These are phyloP conservation scores for Oncopodura yosiiana DNA, from an alignment of 1,140 invertebrate genomes.

Conservation along the genomic window DNA sequence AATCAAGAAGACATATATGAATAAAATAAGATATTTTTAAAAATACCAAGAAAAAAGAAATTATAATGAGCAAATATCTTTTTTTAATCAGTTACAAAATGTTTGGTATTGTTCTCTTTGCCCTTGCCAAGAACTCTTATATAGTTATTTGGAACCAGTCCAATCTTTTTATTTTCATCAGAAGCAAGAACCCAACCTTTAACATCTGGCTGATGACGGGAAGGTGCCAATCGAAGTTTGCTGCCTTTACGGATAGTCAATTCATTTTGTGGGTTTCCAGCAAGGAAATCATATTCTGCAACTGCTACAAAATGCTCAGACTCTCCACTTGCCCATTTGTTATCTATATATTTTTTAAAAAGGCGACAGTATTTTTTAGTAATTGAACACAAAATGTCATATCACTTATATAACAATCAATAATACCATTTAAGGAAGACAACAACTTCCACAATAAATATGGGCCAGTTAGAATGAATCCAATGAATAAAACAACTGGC, in stretches of 20 bases:
- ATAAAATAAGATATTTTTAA: too few species aligned
- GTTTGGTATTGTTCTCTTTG: too few species aligned
- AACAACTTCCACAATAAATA: conserved; percentile 83
- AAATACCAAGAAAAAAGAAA: too few species aligned
- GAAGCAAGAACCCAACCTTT: conserved; percentile 66
- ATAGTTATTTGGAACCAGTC: conserved; percentile 72
- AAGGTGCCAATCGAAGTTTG: conserved; percentile 68
- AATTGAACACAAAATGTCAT: not conserved
- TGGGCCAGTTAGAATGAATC: conserved; percentile 75
- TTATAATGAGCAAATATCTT: too few species aligned
- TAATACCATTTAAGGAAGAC: conserved; percentile 41
- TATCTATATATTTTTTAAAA: conserved; percentile 33
- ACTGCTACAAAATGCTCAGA: conserved; percentile 58
- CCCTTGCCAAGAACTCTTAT: conserved; percentile 41
- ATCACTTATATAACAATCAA: conserved; percentile 5
- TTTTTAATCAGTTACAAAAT: too few species aligned
- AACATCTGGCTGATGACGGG: conserved; percentile 59
- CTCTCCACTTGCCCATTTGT: conserved; percentile 52
- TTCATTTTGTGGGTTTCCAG: conserved; percentile 59
- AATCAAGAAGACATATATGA: too few species aligned
- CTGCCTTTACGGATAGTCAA: conserved; percentile 66
- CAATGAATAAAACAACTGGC: conserved; percentile 65
- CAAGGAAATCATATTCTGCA: conserved; percentile 64
- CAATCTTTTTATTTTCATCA: conserved; percentile 55
- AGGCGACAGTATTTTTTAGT: not conserved